Evolutionary conservation across 1,140 invertebrate genomes (phyloP).

Genomic region (Anastrepha obliqua): DNA sequence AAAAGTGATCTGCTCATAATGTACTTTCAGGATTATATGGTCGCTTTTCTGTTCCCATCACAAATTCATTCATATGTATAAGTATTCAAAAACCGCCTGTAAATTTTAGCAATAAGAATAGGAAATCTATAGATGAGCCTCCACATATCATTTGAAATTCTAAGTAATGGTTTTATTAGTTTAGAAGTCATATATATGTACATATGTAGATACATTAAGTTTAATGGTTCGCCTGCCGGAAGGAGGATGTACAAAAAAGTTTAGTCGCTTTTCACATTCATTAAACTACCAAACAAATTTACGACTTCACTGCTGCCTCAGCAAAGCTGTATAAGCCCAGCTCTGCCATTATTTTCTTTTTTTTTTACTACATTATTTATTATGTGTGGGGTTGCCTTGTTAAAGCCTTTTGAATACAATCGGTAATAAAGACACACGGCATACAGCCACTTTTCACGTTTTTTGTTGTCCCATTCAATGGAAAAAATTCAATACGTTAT

Average conservation of each 20-base stretch:
- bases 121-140: too few species aligned
- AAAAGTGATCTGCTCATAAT: too few species aligned
- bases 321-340: neutral
- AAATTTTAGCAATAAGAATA: too few species aligned
- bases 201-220: neutral
- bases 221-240: neutral
- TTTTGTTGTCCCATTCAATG: constrained; percentile 2
- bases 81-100: too few species aligned
- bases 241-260: neutral
- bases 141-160: neutral
- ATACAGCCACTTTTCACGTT: constrained; percentile 25
- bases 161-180: neutral
- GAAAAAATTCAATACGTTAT: neutral
- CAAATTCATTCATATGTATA: too few species aligned
- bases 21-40: too few species aligned
- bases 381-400: constrained; percentile 34
- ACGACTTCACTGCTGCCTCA: neutral
- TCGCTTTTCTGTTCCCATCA: too few species aligned
- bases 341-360: neutral
- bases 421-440: constrained; percentile 29
- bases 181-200: neutral
- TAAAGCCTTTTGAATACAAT: constrained; percentile 19
- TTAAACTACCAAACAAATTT: constrained; percentile 5
- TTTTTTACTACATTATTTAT: neutral
- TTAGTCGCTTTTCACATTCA: neutral